Conservation (phyloP, 2,797 vertebrate species). For the Urocyon cinereoargenteus region DNA sequence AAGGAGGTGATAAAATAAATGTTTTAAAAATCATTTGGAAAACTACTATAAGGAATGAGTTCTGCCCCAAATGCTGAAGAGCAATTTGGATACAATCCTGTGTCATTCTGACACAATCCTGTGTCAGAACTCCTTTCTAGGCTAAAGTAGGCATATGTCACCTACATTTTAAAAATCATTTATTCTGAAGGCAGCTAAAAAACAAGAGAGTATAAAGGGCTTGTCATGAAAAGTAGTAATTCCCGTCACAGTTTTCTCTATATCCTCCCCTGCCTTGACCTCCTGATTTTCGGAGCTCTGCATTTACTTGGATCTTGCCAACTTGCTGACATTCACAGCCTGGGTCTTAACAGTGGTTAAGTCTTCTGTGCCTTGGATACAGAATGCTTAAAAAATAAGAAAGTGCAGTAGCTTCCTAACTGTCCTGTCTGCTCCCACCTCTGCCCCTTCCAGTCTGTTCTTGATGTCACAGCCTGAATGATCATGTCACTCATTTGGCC, state of each 20-base stretch:
- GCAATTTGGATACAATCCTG: background rate
- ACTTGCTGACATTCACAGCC: background rate
- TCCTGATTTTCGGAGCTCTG: background rate
- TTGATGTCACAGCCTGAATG: background rate
- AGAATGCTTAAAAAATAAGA: background rate
- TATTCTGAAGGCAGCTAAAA: background rate
- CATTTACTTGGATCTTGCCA: background rate
- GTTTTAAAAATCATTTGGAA: background rate
- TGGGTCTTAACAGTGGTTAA: background rate
- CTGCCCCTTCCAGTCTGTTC: background rate
- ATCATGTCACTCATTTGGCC: background rate
- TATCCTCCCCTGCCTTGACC: fast-evolving
- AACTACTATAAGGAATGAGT: background rate
- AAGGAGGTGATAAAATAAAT: background rate
- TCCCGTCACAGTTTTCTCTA: background rate
- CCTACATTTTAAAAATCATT: background rate
- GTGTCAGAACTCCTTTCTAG: background rate
- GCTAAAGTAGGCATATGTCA: background rate
- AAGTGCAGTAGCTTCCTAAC: background rate
- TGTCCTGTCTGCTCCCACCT: background rate
- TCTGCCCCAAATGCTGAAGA: background rate
- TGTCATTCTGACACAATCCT: background rate
- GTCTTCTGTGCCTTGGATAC: background rate
- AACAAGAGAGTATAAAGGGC: background rate
- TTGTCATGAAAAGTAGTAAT: background rate